Conservation (phyloP, 2,113 vertebrate genomes). For the Mixornis gularis region DNA sequence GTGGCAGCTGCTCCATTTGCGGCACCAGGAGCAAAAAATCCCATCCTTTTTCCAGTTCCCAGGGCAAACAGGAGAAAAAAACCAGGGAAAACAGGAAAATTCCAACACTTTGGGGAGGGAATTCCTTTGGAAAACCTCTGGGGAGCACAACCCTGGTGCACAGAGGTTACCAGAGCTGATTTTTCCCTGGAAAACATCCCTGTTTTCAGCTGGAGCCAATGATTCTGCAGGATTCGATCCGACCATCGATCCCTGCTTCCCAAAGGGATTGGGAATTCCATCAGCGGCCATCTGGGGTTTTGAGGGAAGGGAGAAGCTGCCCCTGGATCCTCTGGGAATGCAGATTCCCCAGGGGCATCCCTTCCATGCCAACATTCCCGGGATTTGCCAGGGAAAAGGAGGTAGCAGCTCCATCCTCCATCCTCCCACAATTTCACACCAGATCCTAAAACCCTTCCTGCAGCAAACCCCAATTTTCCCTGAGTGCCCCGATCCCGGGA, state of each 20-base stretch:
- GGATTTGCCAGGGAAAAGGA: background rate
- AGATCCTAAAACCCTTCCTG: background rate
- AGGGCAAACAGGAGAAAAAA: background rate
- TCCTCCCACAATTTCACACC: rapidly evolving
- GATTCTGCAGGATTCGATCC: rapidly evolving
- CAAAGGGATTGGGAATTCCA: background rate
- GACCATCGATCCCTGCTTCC: rapidly evolving
- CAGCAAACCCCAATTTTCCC: background rate
- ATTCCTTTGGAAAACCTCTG: background rate
- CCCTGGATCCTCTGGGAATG: background rate
- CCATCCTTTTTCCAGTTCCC: background rate
- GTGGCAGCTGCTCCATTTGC: background rate
- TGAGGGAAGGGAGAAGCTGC: background rate
- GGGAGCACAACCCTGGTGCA: rapidly evolving
- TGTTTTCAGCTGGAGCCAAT: rapidly evolving
- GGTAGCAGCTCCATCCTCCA: background rate
- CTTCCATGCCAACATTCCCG: background rate
- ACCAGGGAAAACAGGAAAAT: background rate
- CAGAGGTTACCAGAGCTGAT: background rate
- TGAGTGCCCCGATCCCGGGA: rapidly evolving
- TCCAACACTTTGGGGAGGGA: background rate
- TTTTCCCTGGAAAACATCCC: background rate
- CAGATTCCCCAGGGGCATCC: rapidly evolving
- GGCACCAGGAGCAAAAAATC: rapidly evolving
- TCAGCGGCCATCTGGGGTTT: background rate